Evolutionary conservation across 1,140 invertebrate genomes (phyloP), one percentile per base, ranked within the genome.

Genomic region (Neodiprion virginianus): DNA sequence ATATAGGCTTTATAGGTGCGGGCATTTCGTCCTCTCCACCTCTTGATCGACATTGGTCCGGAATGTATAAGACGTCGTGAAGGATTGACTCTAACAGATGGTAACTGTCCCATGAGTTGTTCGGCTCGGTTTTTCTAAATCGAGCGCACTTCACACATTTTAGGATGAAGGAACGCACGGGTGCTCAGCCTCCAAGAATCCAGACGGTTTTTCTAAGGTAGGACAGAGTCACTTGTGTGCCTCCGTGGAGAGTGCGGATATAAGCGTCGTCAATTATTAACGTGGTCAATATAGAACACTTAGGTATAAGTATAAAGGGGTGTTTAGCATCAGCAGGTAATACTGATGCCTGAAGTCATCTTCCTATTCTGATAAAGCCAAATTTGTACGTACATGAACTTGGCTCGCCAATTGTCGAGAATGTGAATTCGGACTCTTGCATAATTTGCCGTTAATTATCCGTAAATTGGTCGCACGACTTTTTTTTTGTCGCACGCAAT

Each of bases 1-100:
- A 85, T 78, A 48, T 84, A 86, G 1, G 67, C 72, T 53, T 82
- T 87, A 9, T 75, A 78, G 17, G 75, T 50, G 28, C 71, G 75
- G 9, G 69, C 50, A 3, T 77, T 77, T 48, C 80, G 75, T 28
- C 78, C 77, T 0, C 71, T 71, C 11, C 68, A 75, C 9, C 21
- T 75, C 75, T 81, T 85, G 0, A 86, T 71, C 0, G 75, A 50
- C 11, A 85, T 76, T 1, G 84, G 83, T 0, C 85, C 85, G 11
- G 78, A 70, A 50, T 73, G 28, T 10, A 53, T 9, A 76, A 88
- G 84, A 28, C 80, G 76, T 21, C 70, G 76, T 10, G 76, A 68
- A 48, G 71, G 48, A 50, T 21, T 69, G 76, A 71, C 66, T 69
- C 66, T 0, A 21, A 53, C 11, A 9, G 50, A 9, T 11, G 78